These are phyloP conservation scores for Escarpia spicata DNA, from an alignment of 2,888 invertebrate species.

Conservation along the genomic window DNA sequence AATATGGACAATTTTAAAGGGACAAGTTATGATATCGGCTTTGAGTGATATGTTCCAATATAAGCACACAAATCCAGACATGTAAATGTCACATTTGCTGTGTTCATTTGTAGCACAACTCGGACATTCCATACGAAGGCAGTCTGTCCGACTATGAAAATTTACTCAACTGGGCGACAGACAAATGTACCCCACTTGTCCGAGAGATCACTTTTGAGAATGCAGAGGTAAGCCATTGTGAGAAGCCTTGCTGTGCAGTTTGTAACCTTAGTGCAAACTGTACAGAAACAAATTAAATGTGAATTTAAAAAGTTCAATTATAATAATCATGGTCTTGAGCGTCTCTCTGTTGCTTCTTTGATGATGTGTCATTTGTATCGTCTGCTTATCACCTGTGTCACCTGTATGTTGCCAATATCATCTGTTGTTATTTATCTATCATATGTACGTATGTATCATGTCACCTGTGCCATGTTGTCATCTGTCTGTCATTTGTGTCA, in stretches of 20 bases:
- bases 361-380: too few relatives aligned
- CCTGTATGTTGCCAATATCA: neutral
- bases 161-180: conserved; percentile 79
- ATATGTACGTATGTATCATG: too few relatives aligned
- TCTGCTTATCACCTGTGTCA: too few relatives aligned
- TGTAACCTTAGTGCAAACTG: neutral
- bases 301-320: too few relatives aligned
- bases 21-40: neutral
- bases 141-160: neutral
- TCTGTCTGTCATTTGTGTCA: too few relatives aligned
- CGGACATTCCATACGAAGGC: neutral
- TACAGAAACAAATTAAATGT: too few relatives aligned
- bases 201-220: conserved; percentile 99
- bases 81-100: too few relatives aligned
- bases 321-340: too few relatives aligned
- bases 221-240: conserved; percentile 79
- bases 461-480: too few relatives aligned
- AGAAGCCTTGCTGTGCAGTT: neutral
- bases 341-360: too few relatives aligned
- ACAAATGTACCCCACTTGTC: conserved; percentile 95
- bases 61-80: neutral
- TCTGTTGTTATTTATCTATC: too few relatives aligned
- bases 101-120: neutral
- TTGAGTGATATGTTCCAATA: neutral
- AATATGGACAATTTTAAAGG: neutral